These are phyloP conservation scores for Microtus pennsylvanicus DNA, from an alignment of 2,113 vertebrate species.

Conservation along the genomic window DNA sequence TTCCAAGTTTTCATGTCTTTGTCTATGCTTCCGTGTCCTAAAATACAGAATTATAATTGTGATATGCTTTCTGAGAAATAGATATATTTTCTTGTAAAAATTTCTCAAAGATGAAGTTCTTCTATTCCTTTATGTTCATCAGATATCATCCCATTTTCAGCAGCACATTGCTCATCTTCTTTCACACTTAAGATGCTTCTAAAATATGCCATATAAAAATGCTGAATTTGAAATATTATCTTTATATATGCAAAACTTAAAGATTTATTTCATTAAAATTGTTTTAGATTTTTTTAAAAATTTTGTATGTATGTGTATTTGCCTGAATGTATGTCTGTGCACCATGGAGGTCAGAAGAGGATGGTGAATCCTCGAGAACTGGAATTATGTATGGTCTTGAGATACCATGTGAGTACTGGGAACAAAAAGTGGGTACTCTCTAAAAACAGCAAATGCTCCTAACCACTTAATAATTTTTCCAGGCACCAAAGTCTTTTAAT, in stretches of 20 bases:
- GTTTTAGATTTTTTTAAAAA: background rate
- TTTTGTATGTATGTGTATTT: background rate
- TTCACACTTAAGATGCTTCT: background rate
- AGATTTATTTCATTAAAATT: background rate
- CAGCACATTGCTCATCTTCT: background rate
- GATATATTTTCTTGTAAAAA: background rate
- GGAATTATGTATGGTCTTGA: background rate
- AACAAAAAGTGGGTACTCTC: background rate
- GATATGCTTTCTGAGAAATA: background rate
- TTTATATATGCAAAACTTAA: background rate
- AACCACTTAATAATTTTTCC: background rate
- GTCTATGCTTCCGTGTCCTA: background rate
- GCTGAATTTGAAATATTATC: background rate
- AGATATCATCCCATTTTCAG: background rate
- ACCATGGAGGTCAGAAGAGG: background rate
- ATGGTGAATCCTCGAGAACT: background rate
- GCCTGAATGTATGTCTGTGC: background rate
- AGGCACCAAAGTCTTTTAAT: background rate
- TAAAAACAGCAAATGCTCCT: background rate
- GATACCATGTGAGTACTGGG: background rate
- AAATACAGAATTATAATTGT: background rate
- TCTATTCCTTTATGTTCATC: background rate
- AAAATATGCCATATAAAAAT: background rate
- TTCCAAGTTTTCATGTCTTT: background rate
- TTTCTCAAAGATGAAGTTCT: background rate